Conservation (phyloP, 1,140 invertebrate species). For the Asbolus verrucosus region DNA sequence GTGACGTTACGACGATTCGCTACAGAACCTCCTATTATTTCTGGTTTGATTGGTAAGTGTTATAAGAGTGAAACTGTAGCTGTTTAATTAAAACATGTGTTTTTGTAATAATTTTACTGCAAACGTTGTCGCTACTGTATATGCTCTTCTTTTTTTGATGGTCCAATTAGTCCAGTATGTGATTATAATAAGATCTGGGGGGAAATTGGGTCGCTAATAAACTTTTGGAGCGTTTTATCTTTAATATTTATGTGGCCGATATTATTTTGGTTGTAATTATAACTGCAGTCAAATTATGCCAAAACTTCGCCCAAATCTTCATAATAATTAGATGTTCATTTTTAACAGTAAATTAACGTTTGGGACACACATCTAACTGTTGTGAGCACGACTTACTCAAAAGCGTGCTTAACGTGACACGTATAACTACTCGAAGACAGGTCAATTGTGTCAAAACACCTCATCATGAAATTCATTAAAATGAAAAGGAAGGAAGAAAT, state of each 20-base stretch:
- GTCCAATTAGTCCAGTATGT: conserved; percentile 25
- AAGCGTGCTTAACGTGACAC: not conserved
- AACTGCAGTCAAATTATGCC: not conserved
- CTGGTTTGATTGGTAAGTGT: conserved; percentile 57
- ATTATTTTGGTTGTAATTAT: conserved; percentile 13
- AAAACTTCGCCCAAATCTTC: too few species aligned
- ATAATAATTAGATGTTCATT: too few species aligned
- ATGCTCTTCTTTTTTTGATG: conserved; percentile 13
- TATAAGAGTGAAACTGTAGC: conserved; percentile 53
- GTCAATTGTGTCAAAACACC: too few species aligned
- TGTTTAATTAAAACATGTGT: conserved; percentile 26
- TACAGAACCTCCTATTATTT: conserved; percentile 48
- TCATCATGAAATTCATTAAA: too few species aligned
- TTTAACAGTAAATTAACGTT: conserved; percentile 32
- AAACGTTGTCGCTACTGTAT: not conserved
- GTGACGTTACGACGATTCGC: conserved; percentile 10
- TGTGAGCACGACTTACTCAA: not conserved
- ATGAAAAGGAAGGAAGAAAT: too few species aligned
- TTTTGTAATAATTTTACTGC: not conserved
- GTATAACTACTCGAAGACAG: not conserved
- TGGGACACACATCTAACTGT: conserved; percentile 16
- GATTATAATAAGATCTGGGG: conserved; percentile 3
- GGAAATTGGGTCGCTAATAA: conserved; percentile 11
- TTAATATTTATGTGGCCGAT: conserved; percentile 31
- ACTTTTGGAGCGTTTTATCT: conserved; percentile 19